phyloP scores from a whole-genome alignment of 2,888 invertebrate genomes.

The Lydus trimaculatus region DNA sequence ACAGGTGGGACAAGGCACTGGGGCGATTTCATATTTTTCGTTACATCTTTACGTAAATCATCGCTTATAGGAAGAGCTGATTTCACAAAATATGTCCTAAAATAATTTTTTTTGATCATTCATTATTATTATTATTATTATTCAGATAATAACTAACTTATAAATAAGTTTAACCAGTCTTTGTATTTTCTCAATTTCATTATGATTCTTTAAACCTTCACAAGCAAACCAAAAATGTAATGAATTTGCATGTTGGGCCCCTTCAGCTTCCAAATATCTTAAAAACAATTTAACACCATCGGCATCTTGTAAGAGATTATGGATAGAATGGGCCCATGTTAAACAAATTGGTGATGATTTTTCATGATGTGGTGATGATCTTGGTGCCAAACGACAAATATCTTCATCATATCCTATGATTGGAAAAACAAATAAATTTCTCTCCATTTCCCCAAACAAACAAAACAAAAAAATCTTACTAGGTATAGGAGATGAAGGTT shows the following conservation, averaged over 20 bases:
- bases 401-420: slow-evolving; percentile 55
- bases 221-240: slow-evolving; percentile 95
- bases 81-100: slow-evolving; percentile 50
- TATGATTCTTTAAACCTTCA: slow-evolving; percentile 83
- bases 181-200: slow-evolving; percentile 73
- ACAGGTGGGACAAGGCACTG: slow-evolving; percentile 65
- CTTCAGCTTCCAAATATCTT: slow-evolving; percentile 81
- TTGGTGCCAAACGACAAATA: slow-evolving; percentile 61
- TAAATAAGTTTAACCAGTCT: slow-evolving; percentile 85
- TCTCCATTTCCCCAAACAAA: slow-evolving; percentile 12
- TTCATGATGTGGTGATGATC: slow-evolving; percentile 55
- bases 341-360: slow-evolving; percentile 75
- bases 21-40: slow-evolving; percentile 77
- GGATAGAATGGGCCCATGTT: slow-evolving; percentile 89
- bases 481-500: slow-evolving; percentile 46
- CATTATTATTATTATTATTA: too few relatives aligned
- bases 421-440: too few relatives aligned
- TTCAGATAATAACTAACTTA: too few relatives aligned
- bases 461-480: slow-evolving; percentile 37
- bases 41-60: slow-evolving; percentile 80
- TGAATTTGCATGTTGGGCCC: slow-evolving; percentile 78
- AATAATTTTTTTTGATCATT: slow-evolving; percentile 21
- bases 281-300: slow-evolving; percentile 90
- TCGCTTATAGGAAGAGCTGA: slow-evolving; percentile 75
- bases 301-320: slow-evolving; percentile 84